Conservation (phyloP, 1,140 invertebrate genomes). For the Drosophila sulfurigaster region DNA sequence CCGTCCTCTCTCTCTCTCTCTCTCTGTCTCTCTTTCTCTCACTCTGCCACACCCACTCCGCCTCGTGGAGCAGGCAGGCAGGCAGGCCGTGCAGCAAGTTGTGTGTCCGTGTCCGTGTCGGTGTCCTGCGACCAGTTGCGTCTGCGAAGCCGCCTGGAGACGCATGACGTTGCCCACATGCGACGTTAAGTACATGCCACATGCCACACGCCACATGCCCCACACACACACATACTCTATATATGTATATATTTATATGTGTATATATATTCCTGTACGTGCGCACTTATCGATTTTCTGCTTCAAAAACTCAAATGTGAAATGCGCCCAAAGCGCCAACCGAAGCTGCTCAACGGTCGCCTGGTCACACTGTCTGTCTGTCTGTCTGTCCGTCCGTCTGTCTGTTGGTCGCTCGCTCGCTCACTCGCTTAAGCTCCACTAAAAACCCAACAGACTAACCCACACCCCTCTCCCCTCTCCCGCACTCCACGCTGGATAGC, state of each 20-base stretch:
- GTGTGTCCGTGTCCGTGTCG: background rate
- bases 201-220: constrained; percentile 12
- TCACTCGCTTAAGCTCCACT: constrained; percentile 19
- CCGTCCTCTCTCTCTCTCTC: constrained; percentile 12
- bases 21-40: background rate
- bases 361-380: constrained; percentile 1
- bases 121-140: constrained; percentile 35
- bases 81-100: constrained; percentile 10
- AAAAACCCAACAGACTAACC: constrained; percentile 13
- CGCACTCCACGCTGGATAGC: background rate
- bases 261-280: constrained; percentile 46
- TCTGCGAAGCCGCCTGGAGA: constrained; percentile 37
- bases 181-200: constrained; percentile 46
- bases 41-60: background rate
- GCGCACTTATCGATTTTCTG: constrained; percentile 53
- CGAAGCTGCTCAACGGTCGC: constrained; percentile 5
- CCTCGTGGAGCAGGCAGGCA: background rate
- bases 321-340: constrained; percentile 49
- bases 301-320: constrained; percentile 39
- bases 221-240: constrained; percentile 21
- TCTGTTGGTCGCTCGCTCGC: background rate
- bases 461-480: background rate
- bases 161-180: constrained; percentile 57
- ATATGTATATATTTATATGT: constrained; percentile 21
- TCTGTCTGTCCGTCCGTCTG: background rate